Conservation (phyloP, 1,140 invertebrate genomes). For the Plutomurus gul region DNA sequence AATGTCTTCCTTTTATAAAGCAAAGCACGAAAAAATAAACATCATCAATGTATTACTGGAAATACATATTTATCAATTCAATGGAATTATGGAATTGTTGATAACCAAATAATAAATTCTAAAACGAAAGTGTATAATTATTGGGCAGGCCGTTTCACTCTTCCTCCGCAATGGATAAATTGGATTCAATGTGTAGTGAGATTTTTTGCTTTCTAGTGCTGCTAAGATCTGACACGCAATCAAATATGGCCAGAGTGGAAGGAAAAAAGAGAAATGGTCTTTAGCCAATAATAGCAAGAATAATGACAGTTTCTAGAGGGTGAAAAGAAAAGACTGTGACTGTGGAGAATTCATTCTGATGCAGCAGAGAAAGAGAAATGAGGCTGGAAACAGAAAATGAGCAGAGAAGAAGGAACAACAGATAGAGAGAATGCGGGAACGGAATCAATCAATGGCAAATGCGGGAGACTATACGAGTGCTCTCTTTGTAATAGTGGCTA, state of each 20-base stretch:
- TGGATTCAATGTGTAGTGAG: no score
- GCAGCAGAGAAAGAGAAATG: constrained; percentile 1
- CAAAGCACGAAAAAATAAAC: no score
- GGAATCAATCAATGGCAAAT: constrained; percentile 23
- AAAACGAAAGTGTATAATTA: no score
- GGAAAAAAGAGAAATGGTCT: background rate
- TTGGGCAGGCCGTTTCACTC: no score
- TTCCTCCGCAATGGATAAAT: no score
- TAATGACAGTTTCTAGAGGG: background rate
- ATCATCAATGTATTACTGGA: no score
- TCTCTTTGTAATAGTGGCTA: background rate
- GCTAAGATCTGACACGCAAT: background rate
- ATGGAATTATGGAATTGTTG: no score
- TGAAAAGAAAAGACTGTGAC: background rate
- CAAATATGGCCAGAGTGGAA: background rate
- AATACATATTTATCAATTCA: no score
- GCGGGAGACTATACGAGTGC: background rate
- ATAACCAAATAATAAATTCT: no score
- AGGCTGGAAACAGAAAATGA: background rate
- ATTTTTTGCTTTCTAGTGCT: no score
- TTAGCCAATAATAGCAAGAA: background rate
- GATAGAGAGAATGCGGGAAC: background rate
- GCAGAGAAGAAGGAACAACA: background rate
- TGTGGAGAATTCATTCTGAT: background rate
- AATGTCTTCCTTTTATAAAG: no score